phyloP scores from a whole-genome alignment of 2,888 invertebrate species.

The Lacanobia oleracea region DNA sequence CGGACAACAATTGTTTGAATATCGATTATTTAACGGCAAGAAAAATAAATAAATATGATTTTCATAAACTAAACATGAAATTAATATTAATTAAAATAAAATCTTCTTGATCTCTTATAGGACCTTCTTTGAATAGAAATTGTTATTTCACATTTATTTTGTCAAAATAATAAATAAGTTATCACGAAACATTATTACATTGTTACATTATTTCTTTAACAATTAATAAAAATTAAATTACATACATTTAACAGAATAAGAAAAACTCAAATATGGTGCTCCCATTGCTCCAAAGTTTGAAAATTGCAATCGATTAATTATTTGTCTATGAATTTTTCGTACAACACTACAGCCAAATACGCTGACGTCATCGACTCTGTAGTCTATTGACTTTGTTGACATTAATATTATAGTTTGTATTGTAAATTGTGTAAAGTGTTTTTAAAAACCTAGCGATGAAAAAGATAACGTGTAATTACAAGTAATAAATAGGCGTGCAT shows the following conservation, averaged over 20 bases:
- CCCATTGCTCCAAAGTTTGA: no score
- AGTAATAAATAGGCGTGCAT: constrained; percentile 23
- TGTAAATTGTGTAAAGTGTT: constrained; percentile 43
- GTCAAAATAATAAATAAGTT: background rate
- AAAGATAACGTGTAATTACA: constrained; percentile 25
- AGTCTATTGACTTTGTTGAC: constrained; percentile 63
- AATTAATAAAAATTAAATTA: background rate
- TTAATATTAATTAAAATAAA: background rate
- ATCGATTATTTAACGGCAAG: constrained; percentile 53
- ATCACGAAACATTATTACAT: no score
- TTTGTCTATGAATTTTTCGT: constrained; percentile 38
- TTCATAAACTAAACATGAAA: background rate
- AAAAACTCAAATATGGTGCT: background rate
- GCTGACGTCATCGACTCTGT: constrained; percentile 64
- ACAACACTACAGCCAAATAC: constrained; percentile 58
- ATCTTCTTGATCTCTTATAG: background rate
- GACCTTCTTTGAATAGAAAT: background rate
- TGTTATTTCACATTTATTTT: background rate
- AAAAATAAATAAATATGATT: background rate
- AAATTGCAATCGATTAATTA: constrained; percentile 41
- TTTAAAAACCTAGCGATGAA: constrained; percentile 52
- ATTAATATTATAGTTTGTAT: constrained; percentile 56
- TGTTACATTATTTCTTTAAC: no score
- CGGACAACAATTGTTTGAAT: constrained; percentile 35
- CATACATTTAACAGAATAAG: background rate